Evolutionary conservation across 2,113 vertebrate genomes (phyloP), one percentile per base, ranked within the genome.

Genomic region (Oxygymnocypris stewartii): DNA sequence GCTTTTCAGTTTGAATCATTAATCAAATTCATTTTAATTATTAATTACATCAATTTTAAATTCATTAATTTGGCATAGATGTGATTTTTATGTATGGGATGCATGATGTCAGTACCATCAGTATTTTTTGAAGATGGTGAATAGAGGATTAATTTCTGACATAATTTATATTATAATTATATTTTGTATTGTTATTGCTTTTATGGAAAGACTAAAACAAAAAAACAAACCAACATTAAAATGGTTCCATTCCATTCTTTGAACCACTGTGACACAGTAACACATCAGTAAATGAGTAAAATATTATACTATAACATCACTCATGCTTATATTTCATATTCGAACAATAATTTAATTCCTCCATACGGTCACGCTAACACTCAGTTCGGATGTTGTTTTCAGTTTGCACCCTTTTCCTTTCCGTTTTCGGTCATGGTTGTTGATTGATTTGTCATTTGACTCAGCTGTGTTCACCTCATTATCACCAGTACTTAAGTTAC

Each of bases 281-380:
- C 65, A 16, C 12, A 63, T 11, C 59, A 63, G 59, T 63, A 10
- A 63, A 35, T 35, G 86, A 83, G 80, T 35, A 78, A 54, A 61
- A 61, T n/a, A n/a, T 11, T 25, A 65, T 12, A 28, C 25, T 65
- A 6, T 28, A 25, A 63, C n/a, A 65, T 28, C 4, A 2, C n/a
- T 65, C 61, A 65, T 13, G 1, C 12, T 65, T 12, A 63, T 13
- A 25, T 63, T 25, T 65, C 57, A 23, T 23, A 23, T 20, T 59
- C 57, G 4, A 12, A 49, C 47, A 49, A 13, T 44, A 44, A 44
- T 10, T 44, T 1, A 44, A 44, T 44, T 44, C 42, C 42, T 44
- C 42, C 5, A 40, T 40, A 40, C 37, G 4, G 37, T 40, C 37
- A 37, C 37, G 37, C 37, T 37, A 37, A 31, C 28, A 31, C 28